Evolutionary conservation across 2,797 vertebrate genomes (phyloP).

Genomic region (Pantherophis alleghaniensis): DNA sequence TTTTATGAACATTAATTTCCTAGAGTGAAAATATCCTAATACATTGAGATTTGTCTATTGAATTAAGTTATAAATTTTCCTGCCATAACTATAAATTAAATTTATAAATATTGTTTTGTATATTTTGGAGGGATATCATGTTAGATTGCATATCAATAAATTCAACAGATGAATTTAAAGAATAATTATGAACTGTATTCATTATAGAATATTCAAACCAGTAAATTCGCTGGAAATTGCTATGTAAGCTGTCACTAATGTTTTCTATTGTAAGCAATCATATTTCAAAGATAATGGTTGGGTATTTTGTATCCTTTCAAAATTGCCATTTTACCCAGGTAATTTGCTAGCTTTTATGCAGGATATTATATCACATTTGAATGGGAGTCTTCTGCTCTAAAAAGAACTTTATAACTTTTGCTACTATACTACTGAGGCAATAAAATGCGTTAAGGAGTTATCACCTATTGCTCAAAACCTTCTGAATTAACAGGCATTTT

Average conservation of each 20-base stretch:
- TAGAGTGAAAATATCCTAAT: constrained; percentile 15
- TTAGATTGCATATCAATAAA: background rate
- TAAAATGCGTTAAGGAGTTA: background rate
- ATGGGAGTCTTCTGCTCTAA: background rate
- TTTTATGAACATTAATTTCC: constrained; percentile 11
- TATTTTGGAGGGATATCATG: background rate
- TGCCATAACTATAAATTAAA: constrained; percentile 10
- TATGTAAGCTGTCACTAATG: background rate
- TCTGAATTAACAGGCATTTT: background rate
- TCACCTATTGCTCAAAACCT: background rate
- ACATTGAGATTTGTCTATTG: background rate
- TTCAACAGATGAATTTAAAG: background rate
- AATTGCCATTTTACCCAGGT: background rate
- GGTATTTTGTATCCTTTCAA: background rate
- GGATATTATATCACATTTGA: background rate
- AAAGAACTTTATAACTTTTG: background rate
- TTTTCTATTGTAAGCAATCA: background rate
- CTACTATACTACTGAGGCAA: background rate
- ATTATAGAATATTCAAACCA: background rate
- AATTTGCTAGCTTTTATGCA: background rate
- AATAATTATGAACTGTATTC: background rate
- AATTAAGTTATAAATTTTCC: constrained; percentile 12
- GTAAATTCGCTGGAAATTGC: background rate
- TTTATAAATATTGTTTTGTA: background rate
- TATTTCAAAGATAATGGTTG: background rate